Evolutionary conservation across 2,888 invertebrate species (phyloP), one percentile per base, ranked within the genome.

Genomic region (Nemotelus nigrinus): DNA sequence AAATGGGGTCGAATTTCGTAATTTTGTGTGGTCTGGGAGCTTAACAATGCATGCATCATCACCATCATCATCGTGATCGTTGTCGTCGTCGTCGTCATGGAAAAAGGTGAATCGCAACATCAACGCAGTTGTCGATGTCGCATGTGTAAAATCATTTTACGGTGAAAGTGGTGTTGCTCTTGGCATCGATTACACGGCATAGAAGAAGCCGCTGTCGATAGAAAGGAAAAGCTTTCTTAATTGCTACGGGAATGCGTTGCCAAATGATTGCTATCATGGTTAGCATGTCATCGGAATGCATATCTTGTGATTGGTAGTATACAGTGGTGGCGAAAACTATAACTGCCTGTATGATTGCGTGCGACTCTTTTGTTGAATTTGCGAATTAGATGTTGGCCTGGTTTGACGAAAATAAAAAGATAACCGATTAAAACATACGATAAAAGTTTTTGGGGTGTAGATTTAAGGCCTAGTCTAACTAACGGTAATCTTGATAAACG

Each of bases 1-100:
- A 65, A 65, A 45, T 65, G 65, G 25, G 65, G 65, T 65, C 65
- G 47, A 65, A 65, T 65, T 65, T 65, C 65, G 65, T 65, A 65
- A 65, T 65, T 65, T 65, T 47, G 43, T 43, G 47, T 25, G 47
- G 47, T 65, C 45, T 43, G 7, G 65, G 47, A 25, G 25, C 25
- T 25, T 25, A 25, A 25, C 25, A 25, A 25, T 25, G 25, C 25
- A 25, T 25, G 25, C 25, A 25, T 25, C 25, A 25, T 25, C 25
- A 25, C 25, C 25, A 25, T 25, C 25, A 25, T 25, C 1, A 0
- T 25, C 65, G 44, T 65, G 45, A 45, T 65, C 44, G 47, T 65
- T 6, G 4, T 45, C n/a, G 0, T 5, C 47, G 6, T 65, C 6
- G 53, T 63, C 43, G 7, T 25, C 63, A 43, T 39, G 8, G 39